A percentile compares a stretch with the other conserved stretches of the same genome.
These are phyloP conservation scores for Semnornis frantzii DNA, from an alignment of 2,113 vertebrate species.

Conservation along the genomic window DNA sequence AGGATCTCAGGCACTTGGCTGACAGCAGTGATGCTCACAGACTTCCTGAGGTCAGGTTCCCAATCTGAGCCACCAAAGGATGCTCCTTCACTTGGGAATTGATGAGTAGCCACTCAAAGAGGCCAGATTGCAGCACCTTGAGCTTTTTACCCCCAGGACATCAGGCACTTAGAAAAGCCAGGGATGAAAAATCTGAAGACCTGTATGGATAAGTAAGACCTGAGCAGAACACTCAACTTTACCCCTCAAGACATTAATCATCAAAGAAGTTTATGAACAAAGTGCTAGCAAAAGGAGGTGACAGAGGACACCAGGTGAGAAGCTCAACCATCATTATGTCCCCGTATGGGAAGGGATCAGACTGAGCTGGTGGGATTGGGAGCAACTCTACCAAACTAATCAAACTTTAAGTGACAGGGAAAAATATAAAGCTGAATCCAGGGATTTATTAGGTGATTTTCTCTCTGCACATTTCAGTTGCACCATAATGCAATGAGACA, in stretches of 20 bases:
- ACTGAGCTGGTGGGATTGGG: background rate
- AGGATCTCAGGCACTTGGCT: background rate
- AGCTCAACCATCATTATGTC: background rate
- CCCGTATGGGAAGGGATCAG: background rate
- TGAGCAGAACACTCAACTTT: background rate
- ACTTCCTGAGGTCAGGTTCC: rapidly evolving
- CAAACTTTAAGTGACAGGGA: background rate
- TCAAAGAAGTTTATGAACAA: background rate
- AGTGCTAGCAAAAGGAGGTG: background rate
- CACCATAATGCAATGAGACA: background rate
- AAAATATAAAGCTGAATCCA: background rate
- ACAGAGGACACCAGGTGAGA: background rate
- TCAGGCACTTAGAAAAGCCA: background rate
- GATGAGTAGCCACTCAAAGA: background rate
- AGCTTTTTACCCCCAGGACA: background rate
- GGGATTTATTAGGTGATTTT: background rate
- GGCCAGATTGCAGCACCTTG: background rate
- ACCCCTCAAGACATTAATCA: background rate
- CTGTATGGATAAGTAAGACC: background rate
- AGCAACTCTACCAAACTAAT: background rate
- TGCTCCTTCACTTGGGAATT: background rate
- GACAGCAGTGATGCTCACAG: background rate
- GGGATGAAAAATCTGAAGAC: background rate
- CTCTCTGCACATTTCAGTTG: background rate
- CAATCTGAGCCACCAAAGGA: background rate